A percentile compares a stretch with the other conserved stretches of the same genome.
These are phyloP conservation scores for Myzus persicae DNA, from an alignment of 1,140 invertebrate genomes.

Conservation along the genomic window DNA sequence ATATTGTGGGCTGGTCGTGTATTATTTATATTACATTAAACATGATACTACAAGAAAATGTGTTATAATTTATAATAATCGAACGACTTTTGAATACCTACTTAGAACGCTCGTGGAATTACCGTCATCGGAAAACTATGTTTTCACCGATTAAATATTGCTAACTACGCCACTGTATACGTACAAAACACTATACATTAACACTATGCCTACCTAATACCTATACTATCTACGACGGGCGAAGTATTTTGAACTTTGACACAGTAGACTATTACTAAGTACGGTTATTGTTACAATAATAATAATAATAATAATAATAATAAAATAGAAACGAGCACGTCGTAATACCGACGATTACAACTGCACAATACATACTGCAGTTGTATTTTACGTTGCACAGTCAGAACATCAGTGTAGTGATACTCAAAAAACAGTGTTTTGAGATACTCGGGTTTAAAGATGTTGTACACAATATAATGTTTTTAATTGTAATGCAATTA, in stretches of 20 bases:
- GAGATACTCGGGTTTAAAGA: neutral
- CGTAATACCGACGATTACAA: neutral
- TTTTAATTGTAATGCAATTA: no score
- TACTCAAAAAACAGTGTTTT: neutral
- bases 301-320: no score
- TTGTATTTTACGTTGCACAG: neutral
- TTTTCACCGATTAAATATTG: no score
- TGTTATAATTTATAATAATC: no score
- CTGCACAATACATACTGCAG: neutral
- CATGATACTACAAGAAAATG: no score
- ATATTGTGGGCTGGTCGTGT: no score
- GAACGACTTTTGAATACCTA: neutral
- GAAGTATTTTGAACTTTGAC: neutral
- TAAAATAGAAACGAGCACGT: neutral
- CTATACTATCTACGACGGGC: no score
- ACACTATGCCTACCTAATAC: no score
- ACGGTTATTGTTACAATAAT: neutral
- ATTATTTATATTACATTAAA: no score
- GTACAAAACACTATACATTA: no score
- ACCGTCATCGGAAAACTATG: neutral
- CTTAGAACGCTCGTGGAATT: neutral
- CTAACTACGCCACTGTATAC: neutral
- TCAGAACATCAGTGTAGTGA: neutral
- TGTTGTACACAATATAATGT: no score
- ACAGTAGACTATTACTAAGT: no score